A percentile compares a stretch with the other conserved stretches of the same genome.
Conservation (phyloP, 2,888 invertebrate species). For the Eurytoma californica region DNA sequence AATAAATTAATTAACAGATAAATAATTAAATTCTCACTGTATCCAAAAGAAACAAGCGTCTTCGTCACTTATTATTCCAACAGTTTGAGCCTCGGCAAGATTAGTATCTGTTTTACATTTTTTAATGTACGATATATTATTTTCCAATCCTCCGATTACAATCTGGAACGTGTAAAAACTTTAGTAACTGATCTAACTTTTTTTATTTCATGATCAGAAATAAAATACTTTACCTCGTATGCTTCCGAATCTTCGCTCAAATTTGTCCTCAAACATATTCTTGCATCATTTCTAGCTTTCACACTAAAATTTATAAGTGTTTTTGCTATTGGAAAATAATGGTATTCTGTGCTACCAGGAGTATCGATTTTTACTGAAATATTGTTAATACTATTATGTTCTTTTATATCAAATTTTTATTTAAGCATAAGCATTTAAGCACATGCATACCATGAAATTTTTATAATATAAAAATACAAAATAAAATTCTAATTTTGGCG, state of each 20-base stretch:
- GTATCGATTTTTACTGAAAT: slow-evolving; percentile 62
- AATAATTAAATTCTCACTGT: slow-evolving; percentile 59
- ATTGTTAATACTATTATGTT: not conserved
- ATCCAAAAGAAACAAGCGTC: slow-evolving; percentile 61
- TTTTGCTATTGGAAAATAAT: slow-evolving; percentile 65
- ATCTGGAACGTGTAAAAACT: slow-evolving; percentile 57
- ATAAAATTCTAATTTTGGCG: no score
- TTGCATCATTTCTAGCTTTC: slow-evolving; percentile 64
- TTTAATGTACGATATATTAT: slow-evolving; percentile 64
- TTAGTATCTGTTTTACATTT: slow-evolving; percentile 60
- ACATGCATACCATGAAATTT: no score
- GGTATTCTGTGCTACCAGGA: slow-evolving; percentile 62
- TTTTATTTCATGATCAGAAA: not conserved
- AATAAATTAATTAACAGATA: not conserved
- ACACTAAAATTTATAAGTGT: slow-evolving; percentile 60
- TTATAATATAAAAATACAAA: no score
- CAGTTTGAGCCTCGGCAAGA: slow-evolving; percentile 63
- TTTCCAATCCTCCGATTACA: slow-evolving; percentile 64
- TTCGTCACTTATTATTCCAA: slow-evolving; percentile 59
- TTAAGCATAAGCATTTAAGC: no score
- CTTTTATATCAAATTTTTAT: no score
- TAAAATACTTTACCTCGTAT: slow-evolving; percentile 62
- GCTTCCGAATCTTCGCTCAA: slow-evolving; percentile 63
- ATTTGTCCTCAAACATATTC: slow-evolving; percentile 65
- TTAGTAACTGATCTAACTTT: not conserved